Evolutionary conservation across 2,888 invertebrate species (phyloP).

Genomic region (Disparrhopalites patrizii): DNA sequence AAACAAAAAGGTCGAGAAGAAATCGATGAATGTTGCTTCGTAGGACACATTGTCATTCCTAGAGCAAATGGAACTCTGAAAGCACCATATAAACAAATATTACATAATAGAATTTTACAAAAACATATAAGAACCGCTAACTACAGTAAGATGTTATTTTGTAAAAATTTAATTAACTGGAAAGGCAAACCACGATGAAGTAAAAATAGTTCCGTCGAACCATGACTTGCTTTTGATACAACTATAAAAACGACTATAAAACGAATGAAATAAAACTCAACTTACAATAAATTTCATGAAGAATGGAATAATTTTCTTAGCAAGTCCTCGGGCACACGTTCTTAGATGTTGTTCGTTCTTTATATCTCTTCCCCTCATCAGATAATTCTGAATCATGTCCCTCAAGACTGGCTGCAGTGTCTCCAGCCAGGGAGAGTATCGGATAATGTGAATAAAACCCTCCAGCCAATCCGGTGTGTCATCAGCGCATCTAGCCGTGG

Average conservation of each 20-base stretch:
- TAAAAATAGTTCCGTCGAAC: no score
- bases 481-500: not conserved
- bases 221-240: no score
- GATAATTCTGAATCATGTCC: conserved; percentile 40
- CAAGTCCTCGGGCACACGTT: conserved; percentile 38
- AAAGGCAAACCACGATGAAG: no score
- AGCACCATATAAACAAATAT: no score
- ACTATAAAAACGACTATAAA: no score
- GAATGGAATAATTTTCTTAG: conserved; percentile 38
- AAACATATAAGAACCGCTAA: no score
- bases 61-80: conserved; percentile 1
- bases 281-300: conserved; percentile 38
- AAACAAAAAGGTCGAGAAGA: conserved; percentile 37
- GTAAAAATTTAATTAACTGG: no score
- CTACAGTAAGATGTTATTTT: no score
- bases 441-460: conserved; percentile 34
- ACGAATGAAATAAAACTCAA: no score
- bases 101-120: no score
- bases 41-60: conserved; percentile 32
- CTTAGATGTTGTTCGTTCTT: conserved; percentile 40
- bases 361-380: conserved; percentile 42
- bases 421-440: conserved; percentile 35
- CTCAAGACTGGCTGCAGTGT: conserved; percentile 33
- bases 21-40: conserved; percentile 33
- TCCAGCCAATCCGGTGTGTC: conserved; percentile 33